Percentiles rank a stretch among this genome's conserved stretches.
Evolutionary conservation across 2,113 vertebrate species (phyloP).

Genomic region (Ibidorhyncha struthersii): DNA sequence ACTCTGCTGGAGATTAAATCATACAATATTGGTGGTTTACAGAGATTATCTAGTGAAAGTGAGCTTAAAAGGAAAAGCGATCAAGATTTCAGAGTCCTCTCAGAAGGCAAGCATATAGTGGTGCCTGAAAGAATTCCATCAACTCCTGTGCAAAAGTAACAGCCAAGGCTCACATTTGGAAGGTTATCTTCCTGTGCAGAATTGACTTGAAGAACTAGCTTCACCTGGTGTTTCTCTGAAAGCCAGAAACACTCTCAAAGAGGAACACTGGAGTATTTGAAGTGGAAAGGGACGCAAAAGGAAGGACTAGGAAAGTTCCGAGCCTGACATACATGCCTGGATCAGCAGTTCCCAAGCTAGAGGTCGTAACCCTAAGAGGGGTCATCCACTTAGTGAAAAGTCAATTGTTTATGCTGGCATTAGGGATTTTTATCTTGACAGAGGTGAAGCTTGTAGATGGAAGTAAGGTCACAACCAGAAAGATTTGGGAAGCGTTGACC

Average conservation of each 20-base stretch:
- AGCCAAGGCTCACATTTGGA: neutral
- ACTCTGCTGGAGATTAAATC: neutral
- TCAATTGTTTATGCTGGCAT: conserved; percentile 1
- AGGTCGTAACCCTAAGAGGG: neutral
- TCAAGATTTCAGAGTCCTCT: neutral
- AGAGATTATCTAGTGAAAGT: neutral
- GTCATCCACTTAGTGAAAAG: conserved; percentile 20
- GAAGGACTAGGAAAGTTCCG: neutral
- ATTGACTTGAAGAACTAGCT: neutral
- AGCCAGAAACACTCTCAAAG: neutral
- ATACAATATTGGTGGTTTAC: neutral
- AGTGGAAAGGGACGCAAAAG: neutral
- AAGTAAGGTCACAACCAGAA: conserved; percentile 1
- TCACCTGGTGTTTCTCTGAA: neutral
- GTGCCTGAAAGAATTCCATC: neutral
- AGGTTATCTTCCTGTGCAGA: neutral
- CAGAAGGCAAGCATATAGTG: neutral
- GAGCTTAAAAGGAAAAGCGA: neutral
- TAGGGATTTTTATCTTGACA: neutral
- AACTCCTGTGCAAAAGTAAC: neutral
- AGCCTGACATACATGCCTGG: neutral
- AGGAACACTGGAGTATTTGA: neutral
- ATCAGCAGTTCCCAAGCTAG: neutral
- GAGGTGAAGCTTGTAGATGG: conserved; percentile 15
- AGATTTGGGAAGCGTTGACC: conserved; percentile 29